Evolutionary conservation across 2,888 invertebrate species (phyloP), one percentile per base, ranked within the genome.

Genomic region (Coleophora flavipennella): DNA sequence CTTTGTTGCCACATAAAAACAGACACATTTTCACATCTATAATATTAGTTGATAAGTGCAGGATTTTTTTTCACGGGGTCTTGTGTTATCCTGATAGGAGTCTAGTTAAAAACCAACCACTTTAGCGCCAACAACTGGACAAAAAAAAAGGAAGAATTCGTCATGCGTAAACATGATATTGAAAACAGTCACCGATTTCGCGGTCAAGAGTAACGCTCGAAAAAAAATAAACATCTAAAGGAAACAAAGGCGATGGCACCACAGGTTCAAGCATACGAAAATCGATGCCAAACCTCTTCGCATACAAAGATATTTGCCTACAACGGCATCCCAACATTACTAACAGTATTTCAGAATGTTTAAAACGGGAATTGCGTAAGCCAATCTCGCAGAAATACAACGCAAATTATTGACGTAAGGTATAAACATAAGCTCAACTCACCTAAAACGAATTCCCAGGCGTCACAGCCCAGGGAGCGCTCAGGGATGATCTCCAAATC

Each of bases 361-460:
- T 47, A 55, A 63, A 67, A 67, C 63, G 48, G 65, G 37, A 59
- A 72, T 83, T 84, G 83, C 84, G 75, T 83, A 83, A 84, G 81
- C 65, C 53, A 50, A 50, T 62, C 59, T 67, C 60, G 56, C 62
- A 59, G 65, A 74, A 79, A 72, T 83, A 84, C 76, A 80, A 81
- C 85, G 85, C 77, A 85, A 80, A 85, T 70, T 66, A 70, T 75
- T 77, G 81, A 81, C 78, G 76, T 80, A 75, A 69, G 71, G 66
- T 63, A 72, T 73, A 79, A 77, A 77, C 75, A 75, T 62, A 69
- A 51, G 55, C 53, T 59, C 53, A 67, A 85, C 92, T 91, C 87
- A 95, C 96, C 96, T 86, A 96, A 86, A 77, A 95, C 91, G 86
- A 98, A 97, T 87, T 98, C 97, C 97, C 97, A 97, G 88, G 95